phyloP scores from a whole-genome alignment of 2,888 invertebrate species.

The Microctonus brassicae region DNA sequence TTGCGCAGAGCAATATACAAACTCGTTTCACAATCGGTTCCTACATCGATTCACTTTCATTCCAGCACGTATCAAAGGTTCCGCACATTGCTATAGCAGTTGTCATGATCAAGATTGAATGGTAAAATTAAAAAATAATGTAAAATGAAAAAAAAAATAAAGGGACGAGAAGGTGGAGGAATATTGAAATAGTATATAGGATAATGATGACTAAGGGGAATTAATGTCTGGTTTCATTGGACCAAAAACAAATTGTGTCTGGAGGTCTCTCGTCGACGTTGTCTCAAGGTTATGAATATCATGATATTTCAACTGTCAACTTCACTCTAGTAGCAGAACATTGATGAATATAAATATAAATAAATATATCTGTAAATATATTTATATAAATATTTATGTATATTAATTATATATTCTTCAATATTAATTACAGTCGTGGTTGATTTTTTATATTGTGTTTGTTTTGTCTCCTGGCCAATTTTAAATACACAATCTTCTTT shows the following conservation, averaged over 20 bases:
- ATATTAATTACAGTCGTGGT: not conserved
- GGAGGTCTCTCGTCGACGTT: conserved; percentile 5
- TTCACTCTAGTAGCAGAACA: not conserved
- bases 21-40: conserved; percentile 4
- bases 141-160: not conserved
- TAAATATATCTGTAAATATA: not conserved
- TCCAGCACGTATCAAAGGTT: not conserved
- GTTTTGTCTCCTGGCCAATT: conserved; percentile 1
- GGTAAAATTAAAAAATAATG: too few relatives aligned
- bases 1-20: not conserved
- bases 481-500: conserved; percentile 14
- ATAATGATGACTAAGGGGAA: not conserved
- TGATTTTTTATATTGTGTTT: not conserved
- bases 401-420: not conserved
- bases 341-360: too few relatives aligned
- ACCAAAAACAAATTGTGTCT: not conserved
- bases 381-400: not conserved
- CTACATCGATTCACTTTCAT: not conserved
- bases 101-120: too few relatives aligned
- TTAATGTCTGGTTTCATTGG: not conserved
- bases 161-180: not conserved
- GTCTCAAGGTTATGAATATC: not conserved
- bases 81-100: not conserved
- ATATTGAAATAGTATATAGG: not conserved
- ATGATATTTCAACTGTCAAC: conserved; percentile 3